A percentile compares a stretch with the other conserved stretches of the same genome.
These are phyloP conservation scores for Lasioglossum vierecki DNA, from an alignment of 2,888 invertebrate species.

Conservation along the genomic window DNA sequence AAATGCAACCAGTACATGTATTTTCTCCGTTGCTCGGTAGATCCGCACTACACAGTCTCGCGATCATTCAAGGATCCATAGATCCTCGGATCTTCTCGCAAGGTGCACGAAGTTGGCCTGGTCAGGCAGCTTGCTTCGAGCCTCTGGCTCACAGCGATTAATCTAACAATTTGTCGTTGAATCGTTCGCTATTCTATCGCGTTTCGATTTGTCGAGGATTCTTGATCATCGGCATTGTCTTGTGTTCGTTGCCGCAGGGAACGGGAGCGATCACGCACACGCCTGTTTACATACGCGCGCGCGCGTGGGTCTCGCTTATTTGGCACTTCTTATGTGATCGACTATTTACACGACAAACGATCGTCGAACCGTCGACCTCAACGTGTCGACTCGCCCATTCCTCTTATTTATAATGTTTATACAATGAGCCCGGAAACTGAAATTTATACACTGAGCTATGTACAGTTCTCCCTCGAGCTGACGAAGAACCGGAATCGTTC, in stretches of 20 bases:
- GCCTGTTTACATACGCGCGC: background rate
- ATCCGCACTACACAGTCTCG: background rate
- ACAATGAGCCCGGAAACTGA: constrained; percentile 73
- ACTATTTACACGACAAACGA: constrained; percentile 65
- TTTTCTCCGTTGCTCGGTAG: background rate
- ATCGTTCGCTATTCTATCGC: constrained; percentile 21
- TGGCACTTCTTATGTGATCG: constrained; percentile 70
- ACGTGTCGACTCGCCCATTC: background rate
- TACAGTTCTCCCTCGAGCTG: constrained; percentile 70
- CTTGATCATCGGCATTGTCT: background rate
- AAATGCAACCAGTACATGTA: background rate
- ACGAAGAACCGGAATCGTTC: background rate
- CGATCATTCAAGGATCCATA: background rate
- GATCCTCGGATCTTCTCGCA: background rate
- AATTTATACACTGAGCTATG: constrained; percentile 81
- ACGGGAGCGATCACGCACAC: constrained; percentile 37
- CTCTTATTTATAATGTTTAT: constrained; percentile 71
- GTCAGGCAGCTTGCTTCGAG: constrained; percentile 4
- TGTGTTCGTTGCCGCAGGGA: constrained; percentile 18
- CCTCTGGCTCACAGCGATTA: background rate
- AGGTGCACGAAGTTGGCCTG: background rate
- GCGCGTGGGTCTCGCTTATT: constrained; percentile 52
- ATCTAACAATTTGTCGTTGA: constrained; percentile 33
- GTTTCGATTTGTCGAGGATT: constrained; percentile 9
- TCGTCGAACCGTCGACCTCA: constrained; percentile 24